Evolutionary conservation across 2,888 invertebrate genomes (phyloP).

Genomic region (Pristionchus fissidentatus): DNA sequence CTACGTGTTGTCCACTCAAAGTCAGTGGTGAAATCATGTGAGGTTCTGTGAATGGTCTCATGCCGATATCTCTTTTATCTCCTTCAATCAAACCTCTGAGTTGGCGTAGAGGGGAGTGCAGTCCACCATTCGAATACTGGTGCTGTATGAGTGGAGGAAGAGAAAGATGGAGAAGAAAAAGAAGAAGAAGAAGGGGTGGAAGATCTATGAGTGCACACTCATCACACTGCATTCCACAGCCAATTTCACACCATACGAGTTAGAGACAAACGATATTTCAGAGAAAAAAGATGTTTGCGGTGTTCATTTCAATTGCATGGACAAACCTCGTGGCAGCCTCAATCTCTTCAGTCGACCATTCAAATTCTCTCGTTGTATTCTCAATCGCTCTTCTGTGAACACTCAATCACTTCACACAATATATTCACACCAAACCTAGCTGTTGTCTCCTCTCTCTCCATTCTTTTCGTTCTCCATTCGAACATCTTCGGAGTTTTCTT

Average conservation of each 20-base stretch:
- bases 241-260: too few species aligned
- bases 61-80: too few species aligned
- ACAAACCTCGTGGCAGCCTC: not conserved
- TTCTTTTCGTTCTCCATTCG: not conserved
- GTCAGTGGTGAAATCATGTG: too few species aligned
- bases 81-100: not conserved
- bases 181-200: not conserved
- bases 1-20: too few species aligned
- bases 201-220: not conserved
- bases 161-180: too few species aligned
- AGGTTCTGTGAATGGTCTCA: too few species aligned
- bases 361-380: not conserved
- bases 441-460: not conserved
- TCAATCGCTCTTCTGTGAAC: not conserved
- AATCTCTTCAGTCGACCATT: not conserved
- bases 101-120: not conserved
- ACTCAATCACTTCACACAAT: constrained; percentile 16
- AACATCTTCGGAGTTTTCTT: not conserved
- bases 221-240: not conserved
- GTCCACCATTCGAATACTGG: constrained; percentile 31
- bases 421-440: not conserved
- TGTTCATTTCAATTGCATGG: too few species aligned
- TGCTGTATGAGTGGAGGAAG: too few species aligned
- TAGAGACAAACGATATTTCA: too few species aligned
- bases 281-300: too few species aligned